Base-by-base conservation (phyloP, 30 jellyfish, hydroid and myxozoan species). In the Pseudorhiza aurosa region DNA sequence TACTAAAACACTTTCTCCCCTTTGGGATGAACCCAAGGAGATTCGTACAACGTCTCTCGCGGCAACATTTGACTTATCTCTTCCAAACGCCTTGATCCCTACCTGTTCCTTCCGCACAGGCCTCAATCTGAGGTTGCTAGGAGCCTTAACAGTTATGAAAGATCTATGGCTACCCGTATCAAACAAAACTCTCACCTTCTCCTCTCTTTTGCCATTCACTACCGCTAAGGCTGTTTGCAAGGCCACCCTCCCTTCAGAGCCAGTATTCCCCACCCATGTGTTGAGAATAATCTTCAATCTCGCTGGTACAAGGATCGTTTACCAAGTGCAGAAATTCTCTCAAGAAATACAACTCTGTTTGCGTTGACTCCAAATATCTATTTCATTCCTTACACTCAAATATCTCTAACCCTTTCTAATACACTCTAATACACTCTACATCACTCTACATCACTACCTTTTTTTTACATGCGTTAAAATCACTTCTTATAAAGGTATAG, bases 221-320 rank as follows among this genome's bases (percentile, higher is more conserved):
- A n/a, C 67, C 10, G 93, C 93, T 56, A 65, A 81, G 70, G 85
- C 93, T 17, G 90, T 63, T 45, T 63, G 93, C 80, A 81, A 47
- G 78, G 93, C 93, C 75, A 81, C 77, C 8, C 72, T 69, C 85
- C 93, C 85, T 68, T 68, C 93, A 17, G 74, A 73, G 6, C 87
- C 63, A 51, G 87, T 73, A 26, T 55, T 49, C 55, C 72, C 87
- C 12, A 53, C 87, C 87, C 87, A 73, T 67, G 80, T n/a, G n/a
- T n/a, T n/a, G n/a, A n/a, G n/a, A n/a, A n/a, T n/a, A n/a, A n/a
- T n/a, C n/a, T n/a, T n/a, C n/a, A n/a, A n/a, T n/a, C n/a, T n/a
- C n/a, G n/a, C n/a, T n/a, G n/a, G n/a, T n/a, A n/a, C n/a, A n/a
- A n/a, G n/a, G n/a, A n/a, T n/a, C n/a, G n/a, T n/a, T n/a, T n/a